Conservation (phyloP, 2,113 vertebrate genomes). For the Psammodynastes pulverulentus region DNA sequence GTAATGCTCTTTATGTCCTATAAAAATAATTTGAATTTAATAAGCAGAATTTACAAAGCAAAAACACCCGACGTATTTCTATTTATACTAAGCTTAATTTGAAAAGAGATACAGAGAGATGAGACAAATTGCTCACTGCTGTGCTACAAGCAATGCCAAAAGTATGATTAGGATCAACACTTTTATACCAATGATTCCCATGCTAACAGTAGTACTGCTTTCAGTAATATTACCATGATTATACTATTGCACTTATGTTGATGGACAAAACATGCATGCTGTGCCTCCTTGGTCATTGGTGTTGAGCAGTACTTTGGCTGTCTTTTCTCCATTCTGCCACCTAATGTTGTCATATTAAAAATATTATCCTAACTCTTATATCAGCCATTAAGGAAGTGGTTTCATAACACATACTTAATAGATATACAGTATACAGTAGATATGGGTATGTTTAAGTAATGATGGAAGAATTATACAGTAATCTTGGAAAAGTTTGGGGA, state of each 20-base stretch:
- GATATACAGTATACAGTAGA: background rate
- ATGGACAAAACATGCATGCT: background rate
- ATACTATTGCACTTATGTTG: background rate
- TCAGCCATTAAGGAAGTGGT: background rate
- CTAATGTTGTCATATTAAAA: background rate
- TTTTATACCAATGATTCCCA: background rate
- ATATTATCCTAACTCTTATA: background rate
- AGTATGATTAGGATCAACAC: background rate
- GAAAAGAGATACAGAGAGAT: background rate
- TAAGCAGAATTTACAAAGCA: conserved; percentile 4
- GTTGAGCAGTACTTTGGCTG: background rate
- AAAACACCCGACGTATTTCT: background rate
- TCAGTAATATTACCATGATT: background rate
- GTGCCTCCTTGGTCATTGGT: background rate
- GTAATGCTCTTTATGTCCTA: background rate
- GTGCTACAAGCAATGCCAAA: background rate
- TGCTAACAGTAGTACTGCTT: background rate
- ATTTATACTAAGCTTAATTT: conserved; percentile 2
- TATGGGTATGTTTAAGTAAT: background rate
- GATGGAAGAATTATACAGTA: background rate
- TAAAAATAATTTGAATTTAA: conserved; percentile 14
- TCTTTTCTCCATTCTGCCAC: background rate
- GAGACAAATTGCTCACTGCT: background rate
- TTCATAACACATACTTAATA: background rate
- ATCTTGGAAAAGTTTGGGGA: background rate